A percentile compares a stretch with the other conserved stretches of the same genome.
Evolutionary conservation across 2,113 vertebrate species (phyloP).

Genomic region (Crotalus viridis): DNA sequence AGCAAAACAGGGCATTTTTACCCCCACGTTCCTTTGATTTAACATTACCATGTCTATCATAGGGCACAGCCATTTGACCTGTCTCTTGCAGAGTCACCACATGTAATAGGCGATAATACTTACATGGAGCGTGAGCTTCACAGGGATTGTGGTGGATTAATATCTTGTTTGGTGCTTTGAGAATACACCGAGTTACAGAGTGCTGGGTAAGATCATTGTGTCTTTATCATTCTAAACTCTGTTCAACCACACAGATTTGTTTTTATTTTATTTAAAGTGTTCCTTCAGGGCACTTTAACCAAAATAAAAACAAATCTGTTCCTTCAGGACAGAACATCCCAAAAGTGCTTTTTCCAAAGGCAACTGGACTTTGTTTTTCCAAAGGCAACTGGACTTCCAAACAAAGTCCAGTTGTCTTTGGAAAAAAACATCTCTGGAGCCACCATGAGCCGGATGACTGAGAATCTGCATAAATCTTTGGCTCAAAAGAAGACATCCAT

Average conservation of each 20-base stretch:
- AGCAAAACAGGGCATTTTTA: rapidly evolving
- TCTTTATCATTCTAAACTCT: background rate
- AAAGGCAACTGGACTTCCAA: too few relatives aligned
- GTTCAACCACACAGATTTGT: background rate
- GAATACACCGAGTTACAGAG: rapidly evolving
- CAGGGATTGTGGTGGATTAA: background rate
- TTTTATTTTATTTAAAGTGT: background rate
- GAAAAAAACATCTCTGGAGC: background rate
- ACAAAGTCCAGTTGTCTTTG: background rate
- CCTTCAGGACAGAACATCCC: too few relatives aligned
- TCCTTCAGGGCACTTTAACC: background rate
- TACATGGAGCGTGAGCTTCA: background rate
- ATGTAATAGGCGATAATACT: rapidly evolving
- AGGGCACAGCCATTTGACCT: background rate
- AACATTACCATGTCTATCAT: background rate
- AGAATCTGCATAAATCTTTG: background rate
- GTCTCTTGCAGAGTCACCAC: rapidly evolving
- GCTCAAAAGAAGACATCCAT: background rate
- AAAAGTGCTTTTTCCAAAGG: background rate
- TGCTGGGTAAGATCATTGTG: background rate
- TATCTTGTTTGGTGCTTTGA: background rate
- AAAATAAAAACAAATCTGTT: too few relatives aligned
- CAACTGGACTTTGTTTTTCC: background rate
- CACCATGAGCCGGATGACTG: background rate
- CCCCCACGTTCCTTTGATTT: background rate